A percentile compares a stretch with the other conserved stretches of the same genome.
These are phyloP conservation scores for Euclidia mi DNA, from an alignment of 2,888 invertebrate genomes.

Conservation along the genomic window DNA sequence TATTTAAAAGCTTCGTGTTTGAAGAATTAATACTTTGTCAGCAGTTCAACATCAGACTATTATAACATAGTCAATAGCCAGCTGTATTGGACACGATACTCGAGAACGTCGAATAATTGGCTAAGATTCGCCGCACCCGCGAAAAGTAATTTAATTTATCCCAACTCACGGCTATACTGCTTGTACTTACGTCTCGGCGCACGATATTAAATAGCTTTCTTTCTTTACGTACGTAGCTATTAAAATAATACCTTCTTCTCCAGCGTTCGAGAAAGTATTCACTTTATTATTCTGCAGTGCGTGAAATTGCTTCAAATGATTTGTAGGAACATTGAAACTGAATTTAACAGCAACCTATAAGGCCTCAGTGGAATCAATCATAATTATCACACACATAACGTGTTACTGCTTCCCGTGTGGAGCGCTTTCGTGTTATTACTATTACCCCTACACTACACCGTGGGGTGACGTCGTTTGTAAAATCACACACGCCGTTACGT, in stretches of 20 bases:
- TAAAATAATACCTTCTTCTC: constrained; percentile 3
- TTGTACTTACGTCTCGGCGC: constrained; percentile 2
- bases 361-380: constrained; percentile 39
- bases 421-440: constrained; percentile 23
- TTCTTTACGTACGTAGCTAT: constrained; percentile 1
- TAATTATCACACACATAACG: constrained; percentile 45
- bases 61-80: no score
- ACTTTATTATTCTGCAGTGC: constrained; percentile 46
- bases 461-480: constrained; percentile 20
- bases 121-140: background rate
- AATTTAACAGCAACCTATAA: constrained; percentile 23
- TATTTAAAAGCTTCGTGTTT: background rate
- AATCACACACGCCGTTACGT: constrained; percentile 17
- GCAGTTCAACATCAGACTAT: background rate
- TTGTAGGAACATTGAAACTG: no score
- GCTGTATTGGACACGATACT: no score
- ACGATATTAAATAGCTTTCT: constrained; percentile 2
- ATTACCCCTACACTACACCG: constrained; percentile 7
- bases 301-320: constrained; percentile 53
- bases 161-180: constrained; percentile 5
- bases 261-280: constrained; percentile 46
- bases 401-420: constrained; percentile 29
- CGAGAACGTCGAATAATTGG: background rate
- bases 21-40: background rate
- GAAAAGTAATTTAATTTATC: constrained; percentile 7